Evolutionary conservation across 2,797 vertebrate genomes (phyloP).

Genomic region (Octomys mimax): DNA sequence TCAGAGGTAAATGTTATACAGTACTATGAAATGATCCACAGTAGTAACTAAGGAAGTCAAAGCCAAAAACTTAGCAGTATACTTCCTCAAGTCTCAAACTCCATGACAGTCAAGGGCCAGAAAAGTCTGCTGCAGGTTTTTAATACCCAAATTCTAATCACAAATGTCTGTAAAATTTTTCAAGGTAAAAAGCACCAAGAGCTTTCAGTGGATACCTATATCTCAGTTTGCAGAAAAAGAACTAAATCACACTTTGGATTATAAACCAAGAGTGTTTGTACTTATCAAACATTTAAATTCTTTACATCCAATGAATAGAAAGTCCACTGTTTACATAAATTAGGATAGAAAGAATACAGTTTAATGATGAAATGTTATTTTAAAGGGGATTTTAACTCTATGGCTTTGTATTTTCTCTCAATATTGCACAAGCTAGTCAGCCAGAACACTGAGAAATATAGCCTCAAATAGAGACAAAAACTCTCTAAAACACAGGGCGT

Average conservation of each 20-base stretch:
- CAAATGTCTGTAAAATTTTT: constrained; percentile 5
- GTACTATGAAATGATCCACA: neutral
- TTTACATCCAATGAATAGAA: neutral
- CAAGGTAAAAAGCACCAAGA: constrained; percentile 28
- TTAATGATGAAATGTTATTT: neutral
- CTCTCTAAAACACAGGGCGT: neutral
- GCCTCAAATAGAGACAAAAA: neutral
- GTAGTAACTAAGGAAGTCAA: neutral
- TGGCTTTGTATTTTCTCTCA: constrained; percentile 33
- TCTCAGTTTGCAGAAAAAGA: constrained; percentile 18
- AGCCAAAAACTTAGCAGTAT: neutral
- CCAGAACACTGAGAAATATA: neutral
- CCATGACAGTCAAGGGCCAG: neutral
- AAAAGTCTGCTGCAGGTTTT: constrained; percentile 31
- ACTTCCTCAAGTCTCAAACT: neutral
- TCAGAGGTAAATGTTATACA: neutral
- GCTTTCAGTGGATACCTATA: neutral
- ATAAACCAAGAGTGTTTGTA: constrained; percentile 16
- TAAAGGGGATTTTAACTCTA: neutral
- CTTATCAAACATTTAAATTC: constrained; percentile 16
- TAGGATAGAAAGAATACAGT: neutral
- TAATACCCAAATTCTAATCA: constrained; percentile 5
- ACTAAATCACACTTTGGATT: neutral
- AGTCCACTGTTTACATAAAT: neutral
- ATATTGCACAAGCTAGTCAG: neutral